Base-by-base conservation (phyloP, 1,140 invertebrate species). In the Chironomus striatipennis region DNA sequence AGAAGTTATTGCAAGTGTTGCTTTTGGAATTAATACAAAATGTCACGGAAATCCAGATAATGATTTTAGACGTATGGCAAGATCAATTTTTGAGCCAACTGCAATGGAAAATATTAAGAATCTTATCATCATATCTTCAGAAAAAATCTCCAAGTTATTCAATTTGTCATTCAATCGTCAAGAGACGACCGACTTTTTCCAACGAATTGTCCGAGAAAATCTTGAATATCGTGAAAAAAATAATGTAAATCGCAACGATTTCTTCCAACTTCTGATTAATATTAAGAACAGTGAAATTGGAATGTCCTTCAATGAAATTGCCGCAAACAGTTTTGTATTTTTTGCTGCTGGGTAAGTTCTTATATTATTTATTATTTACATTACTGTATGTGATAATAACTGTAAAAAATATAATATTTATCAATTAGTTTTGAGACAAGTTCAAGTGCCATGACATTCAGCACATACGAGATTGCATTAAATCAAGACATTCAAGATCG, bases 401-500 rank as follows among this genome's bases (percentile, higher is more conserved):
- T 34, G 24, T 34, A 34, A 34, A 34, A 34, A 34, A 34, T 5
- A 34, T 34, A 15, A 57, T 10, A 47, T 47, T 47, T 15, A n/a
- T 57, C 47, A 57, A 34, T 34, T 12, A 15, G 47, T 12, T 70
- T 70, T 21, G 90, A 92, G 75, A 91, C 91, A 0, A 88, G 88
- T 0, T 87, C 89, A 1, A 87, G 86, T 0, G 82, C 86, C 0
- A 83, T 92, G 73, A 85, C 86, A 20, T 88, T 87, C 42, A 80
- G 85, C 0, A 78, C 86, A 0, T 90, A 88, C 76, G 83, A 87
- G 74, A 79, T 93, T 17, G 89, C 90, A 0, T 77, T 79, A 3
- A 84, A 91, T 79, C 87, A 86, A 43, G 82, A 88, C n/a, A 80
- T 90, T 20, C 91, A 93, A 77, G 79, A 86, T 0, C 86, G 83